Percentiles rank a stretch among this genome's conserved stretches.
These are phyloP conservation scores for Chaetorhynchus papuensis DNA, from an alignment of 2,113 vertebrate genomes.

Conservation along the genomic window DNA sequence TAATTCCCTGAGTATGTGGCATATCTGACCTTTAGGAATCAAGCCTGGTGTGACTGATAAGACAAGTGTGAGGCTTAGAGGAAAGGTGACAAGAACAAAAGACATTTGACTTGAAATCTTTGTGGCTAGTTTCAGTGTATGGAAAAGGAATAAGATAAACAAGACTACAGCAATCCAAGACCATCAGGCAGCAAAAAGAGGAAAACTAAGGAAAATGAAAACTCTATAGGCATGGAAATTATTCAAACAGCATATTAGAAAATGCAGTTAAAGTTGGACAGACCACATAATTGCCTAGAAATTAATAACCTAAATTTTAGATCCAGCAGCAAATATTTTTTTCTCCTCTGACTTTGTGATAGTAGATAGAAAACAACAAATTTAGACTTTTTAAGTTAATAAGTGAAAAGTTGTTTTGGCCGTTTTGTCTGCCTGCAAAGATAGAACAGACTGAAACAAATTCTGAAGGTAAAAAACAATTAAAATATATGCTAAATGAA, in stretches of 20 bases:
- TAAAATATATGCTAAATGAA: neutral
- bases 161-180: neutral
- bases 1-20: neutral
- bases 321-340: neutral
- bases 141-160: neutral
- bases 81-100: neutral
- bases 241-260: neutral
- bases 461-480: neutral
- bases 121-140: neutral
- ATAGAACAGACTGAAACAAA: neutral
- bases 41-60: neutral
- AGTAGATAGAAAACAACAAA: neutral
- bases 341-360: neutral
- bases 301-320: neutral
- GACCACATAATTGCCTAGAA: neutral
- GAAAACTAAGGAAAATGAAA: neutral
- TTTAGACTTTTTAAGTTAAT: neutral
- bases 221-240: neutral
- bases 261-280: neutral
- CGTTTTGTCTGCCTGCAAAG: neutral
- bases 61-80: neutral
- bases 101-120: neutral
- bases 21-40: neutral
- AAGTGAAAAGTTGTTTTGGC: neutral
- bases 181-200: neutral